A percentile compares a stretch with the other conserved stretches of the same genome.
Evolutionary conservation across 1,140 invertebrate genomes (phyloP).

Genomic region (Drosophila teissieri): DNA sequence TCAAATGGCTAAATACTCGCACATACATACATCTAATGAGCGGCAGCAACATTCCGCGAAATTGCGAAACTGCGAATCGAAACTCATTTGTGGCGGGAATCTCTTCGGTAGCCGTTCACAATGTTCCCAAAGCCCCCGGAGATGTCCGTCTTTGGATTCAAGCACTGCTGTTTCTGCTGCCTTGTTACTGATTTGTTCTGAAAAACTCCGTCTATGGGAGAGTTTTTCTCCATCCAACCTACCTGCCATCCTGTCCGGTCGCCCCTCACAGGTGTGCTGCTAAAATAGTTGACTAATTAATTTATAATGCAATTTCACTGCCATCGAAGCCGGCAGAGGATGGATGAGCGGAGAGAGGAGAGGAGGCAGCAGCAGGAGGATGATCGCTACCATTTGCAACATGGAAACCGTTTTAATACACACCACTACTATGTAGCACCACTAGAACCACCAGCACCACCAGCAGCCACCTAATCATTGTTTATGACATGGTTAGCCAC

Average conservation of each 20-base stretch:
- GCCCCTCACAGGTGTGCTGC: conserved; percentile 47
- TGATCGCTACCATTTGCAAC: conserved; percentile 50
- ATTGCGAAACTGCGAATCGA: too few species aligned
- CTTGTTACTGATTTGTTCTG: conserved; percentile 25
- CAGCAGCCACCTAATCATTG: conserved; percentile 54
- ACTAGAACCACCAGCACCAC: conserved; percentile 1
- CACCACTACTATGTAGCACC: conserved; percentile 41
- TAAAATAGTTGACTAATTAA: conserved; percentile 64
- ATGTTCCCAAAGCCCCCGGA: conserved; percentile 40
- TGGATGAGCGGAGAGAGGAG: not conserved
- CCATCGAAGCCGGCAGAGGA: not conserved
- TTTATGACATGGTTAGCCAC: conserved; percentile 54
- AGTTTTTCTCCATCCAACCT: not conserved
- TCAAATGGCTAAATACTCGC: conserved; percentile 16
- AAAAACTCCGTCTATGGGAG: conserved; percentile 32
- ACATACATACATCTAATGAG: conserved; percentile 15
- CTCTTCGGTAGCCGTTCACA: conserved; percentile 12
- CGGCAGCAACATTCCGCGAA: conserved; percentile 17
- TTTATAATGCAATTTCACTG: conserved; percentile 67
- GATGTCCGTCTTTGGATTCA: conserved; percentile 38
- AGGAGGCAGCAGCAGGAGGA: not conserved
- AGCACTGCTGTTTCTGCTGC: conserved; percentile 12
- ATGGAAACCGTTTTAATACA: conserved; percentile 76
- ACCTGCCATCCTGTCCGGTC: not conserved
- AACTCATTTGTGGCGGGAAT: conserved; percentile 20